Evolutionary conservation across 1,140 invertebrate species (phyloP).

Genomic region (Riptortus pedestris): DNA sequence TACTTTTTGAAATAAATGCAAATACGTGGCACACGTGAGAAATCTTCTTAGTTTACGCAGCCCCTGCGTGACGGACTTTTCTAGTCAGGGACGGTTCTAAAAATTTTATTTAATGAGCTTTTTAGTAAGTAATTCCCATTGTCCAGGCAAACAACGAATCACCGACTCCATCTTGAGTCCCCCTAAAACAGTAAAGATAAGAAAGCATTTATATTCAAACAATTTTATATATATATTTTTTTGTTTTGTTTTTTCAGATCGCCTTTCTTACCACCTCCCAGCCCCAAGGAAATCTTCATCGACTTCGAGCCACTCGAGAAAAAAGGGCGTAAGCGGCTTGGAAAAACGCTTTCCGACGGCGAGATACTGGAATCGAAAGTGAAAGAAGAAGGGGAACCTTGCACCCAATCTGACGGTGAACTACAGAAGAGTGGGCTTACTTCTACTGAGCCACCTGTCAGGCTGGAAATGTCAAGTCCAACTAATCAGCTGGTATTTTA

Average conservation of each 20-base stretch:
- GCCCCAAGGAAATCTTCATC: conserved; percentile 60
- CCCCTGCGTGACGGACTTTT: too few species aligned
- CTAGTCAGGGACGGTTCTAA: too few species aligned
- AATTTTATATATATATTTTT: too few species aligned
- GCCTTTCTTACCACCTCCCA: conserved; percentile 29
- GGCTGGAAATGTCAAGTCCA: conserved; percentile 1
- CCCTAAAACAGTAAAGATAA: too few species aligned
- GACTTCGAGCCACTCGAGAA: conserved; percentile 54
- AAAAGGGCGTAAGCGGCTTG: conserved; percentile 47
- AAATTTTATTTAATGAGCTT: too few species aligned
- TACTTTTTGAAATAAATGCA: too few species aligned
- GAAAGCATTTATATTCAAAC: too few species aligned
- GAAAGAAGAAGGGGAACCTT: conserved; percentile 30
- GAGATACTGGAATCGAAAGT: conserved; percentile 58
- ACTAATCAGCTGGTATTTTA: background rate
- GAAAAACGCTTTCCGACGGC: conserved; percentile 69
- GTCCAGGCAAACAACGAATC: too few species aligned
- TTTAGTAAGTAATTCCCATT: too few species aligned
- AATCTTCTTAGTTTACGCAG: too few species aligned
- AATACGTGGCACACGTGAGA: too few species aligned
- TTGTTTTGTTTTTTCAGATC: conserved; percentile 26
- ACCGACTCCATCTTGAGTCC: too few species aligned
- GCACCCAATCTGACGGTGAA: conserved; percentile 31
- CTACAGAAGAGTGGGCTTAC: conserved; percentile 10
- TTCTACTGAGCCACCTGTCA: background rate